These are phyloP conservation scores for Telmatherina bonti DNA, from an alignment of 2,797 vertebrate species.

Conservation along the genomic window DNA sequence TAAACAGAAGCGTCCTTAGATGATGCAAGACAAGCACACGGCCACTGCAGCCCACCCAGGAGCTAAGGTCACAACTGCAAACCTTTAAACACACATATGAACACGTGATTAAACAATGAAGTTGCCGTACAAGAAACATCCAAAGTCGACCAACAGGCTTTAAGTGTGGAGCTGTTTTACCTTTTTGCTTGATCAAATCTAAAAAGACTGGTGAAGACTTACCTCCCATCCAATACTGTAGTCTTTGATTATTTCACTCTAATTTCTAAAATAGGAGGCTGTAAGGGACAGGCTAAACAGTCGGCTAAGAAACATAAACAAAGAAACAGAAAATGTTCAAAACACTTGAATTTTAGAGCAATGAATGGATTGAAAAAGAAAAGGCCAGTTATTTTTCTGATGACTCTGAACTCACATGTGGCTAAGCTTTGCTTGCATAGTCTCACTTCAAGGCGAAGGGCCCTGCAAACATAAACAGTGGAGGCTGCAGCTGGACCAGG, in stretches of 20 bases:
- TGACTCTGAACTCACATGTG: slow-evolving; percentile 72
- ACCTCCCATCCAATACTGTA: slow-evolving; percentile 35
- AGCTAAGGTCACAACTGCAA: slow-evolving; percentile 67
- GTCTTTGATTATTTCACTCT: slow-evolving; percentile 68
- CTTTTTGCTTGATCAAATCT: slow-evolving; percentile 4
- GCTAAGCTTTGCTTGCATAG: slow-evolving; percentile 80
- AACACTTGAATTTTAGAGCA: slow-evolving; percentile 14
- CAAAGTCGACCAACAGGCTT: slow-evolving; percentile 20
- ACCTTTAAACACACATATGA: slow-evolving; percentile 50
- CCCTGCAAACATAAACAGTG: slow-evolving; percentile 84
- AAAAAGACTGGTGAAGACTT: slow-evolving; percentile 22
- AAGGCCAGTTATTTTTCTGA: slow-evolving; percentile 50
- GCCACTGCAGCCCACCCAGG: slow-evolving; percentile 75
- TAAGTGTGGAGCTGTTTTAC: slow-evolving; percentile 34
- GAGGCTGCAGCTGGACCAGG: slow-evolving; percentile 77
- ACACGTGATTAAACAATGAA: slow-evolving; percentile 16
- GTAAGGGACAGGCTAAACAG: slow-evolving; percentile 39
- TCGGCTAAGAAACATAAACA: slow-evolving; percentile 24
- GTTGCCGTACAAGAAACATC: slow-evolving; percentile 23
- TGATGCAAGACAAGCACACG: slow-evolving; percentile 72
- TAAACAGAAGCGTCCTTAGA: slow-evolving; percentile 72
- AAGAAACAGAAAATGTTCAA: slow-evolving; percentile 9
- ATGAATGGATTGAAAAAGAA: slow-evolving; percentile 36
- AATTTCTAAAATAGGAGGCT: slow-evolving; percentile 40
- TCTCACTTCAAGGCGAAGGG: slow-evolving; percentile 81